phyloP scores from a whole-genome alignment of 2,888 invertebrate species.

The Flexamia atlantica region DNA sequence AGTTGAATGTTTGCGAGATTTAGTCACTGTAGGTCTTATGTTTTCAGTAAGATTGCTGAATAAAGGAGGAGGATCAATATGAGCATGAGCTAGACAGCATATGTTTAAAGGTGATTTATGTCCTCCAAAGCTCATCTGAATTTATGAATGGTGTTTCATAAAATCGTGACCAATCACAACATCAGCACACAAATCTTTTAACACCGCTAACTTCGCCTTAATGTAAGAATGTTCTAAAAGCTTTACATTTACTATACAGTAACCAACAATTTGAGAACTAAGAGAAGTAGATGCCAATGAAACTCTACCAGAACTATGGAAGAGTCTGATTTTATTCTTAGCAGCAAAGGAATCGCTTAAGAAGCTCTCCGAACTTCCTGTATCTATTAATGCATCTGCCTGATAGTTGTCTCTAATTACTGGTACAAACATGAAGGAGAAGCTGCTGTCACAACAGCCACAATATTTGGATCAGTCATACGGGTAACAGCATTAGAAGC shows the following conservation, averaged over 20 bases:
- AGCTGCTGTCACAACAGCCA: slow-evolving; percentile 4
- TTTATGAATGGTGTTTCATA: slow-evolving; percentile 48
- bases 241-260: slow-evolving; percentile 16
- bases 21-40: slow-evolving; percentile 42
- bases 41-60: slow-evolving; percentile 17
- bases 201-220: slow-evolving; percentile 35
- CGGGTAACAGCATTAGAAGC: not conserved
- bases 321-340: not conserved
- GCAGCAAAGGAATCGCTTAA: slow-evolving; percentile 1
- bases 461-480: not conserved
- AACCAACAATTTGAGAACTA: slow-evolving; percentile 18
- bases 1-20: slow-evolving; percentile 29
- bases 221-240: slow-evolving; percentile 39
- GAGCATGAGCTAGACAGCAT: slow-evolving; percentile 14
- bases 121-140: slow-evolving; percentile 59
- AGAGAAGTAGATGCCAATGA: slow-evolving; percentile 10
- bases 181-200: slow-evolving; percentile 56
- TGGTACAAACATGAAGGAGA: not conserved
- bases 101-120: not conserved
- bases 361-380: slow-evolving; percentile 26
- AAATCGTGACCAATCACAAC: slow-evolving; percentile 61
- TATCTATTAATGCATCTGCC: not conserved
- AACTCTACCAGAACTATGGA: not conserved
- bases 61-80: slow-evolving; percentile 48
- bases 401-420: not conserved